Evolutionary conservation across 2,797 vertebrate species (phyloP).

Genomic region (Coregonus sp.): DNA sequence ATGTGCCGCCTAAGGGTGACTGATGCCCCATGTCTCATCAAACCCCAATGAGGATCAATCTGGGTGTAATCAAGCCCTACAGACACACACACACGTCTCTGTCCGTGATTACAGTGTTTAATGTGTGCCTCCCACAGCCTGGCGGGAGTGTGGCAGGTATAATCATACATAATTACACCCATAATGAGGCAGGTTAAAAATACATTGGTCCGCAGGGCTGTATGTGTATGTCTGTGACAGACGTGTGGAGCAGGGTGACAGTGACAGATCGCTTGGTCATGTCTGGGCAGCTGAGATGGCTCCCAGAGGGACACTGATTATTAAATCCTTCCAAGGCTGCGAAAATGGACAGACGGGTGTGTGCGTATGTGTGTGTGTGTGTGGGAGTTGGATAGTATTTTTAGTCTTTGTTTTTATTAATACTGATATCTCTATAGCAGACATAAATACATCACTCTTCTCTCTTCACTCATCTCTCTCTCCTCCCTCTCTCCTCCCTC

Average conservation of each 20-base stretch:
- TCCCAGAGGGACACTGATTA: conserved; percentile 71
- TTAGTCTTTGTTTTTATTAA: too few species aligned
- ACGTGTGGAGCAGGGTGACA: conserved; percentile 63
- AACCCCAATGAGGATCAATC: conserved; percentile 76
- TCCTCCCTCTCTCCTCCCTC: neutral
- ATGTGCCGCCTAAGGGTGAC: conserved; percentile 74
- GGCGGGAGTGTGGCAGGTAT: conserved; percentile 52
- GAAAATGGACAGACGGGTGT: conserved; percentile 33
- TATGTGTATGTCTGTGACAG: conserved; percentile 38
- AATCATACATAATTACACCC: conserved; percentile 77
- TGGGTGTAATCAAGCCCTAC: conserved; percentile 68
- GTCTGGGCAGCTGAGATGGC: conserved; percentile 74
- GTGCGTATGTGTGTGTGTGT: conserved; percentile 18
- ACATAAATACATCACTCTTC: neutral
- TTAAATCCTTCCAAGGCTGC: conserved; percentile 69
- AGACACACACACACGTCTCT: conserved; percentile 28
- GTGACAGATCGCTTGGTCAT: conserved; percentile 69
- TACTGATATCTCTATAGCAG: too few species aligned
- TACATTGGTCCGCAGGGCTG: conserved; percentile 61
- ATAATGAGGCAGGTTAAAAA: conserved; percentile 78
- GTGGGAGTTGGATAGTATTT: conserved; percentile 2
- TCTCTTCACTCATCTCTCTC: neutral
- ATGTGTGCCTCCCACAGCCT: conserved; percentile 60
- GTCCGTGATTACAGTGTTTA: conserved; percentile 59
- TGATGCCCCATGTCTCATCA: conserved; percentile 74